Conservation (phyloP, 2,797 vertebrate genomes). For the Threskiornis aethiopicus region DNA sequence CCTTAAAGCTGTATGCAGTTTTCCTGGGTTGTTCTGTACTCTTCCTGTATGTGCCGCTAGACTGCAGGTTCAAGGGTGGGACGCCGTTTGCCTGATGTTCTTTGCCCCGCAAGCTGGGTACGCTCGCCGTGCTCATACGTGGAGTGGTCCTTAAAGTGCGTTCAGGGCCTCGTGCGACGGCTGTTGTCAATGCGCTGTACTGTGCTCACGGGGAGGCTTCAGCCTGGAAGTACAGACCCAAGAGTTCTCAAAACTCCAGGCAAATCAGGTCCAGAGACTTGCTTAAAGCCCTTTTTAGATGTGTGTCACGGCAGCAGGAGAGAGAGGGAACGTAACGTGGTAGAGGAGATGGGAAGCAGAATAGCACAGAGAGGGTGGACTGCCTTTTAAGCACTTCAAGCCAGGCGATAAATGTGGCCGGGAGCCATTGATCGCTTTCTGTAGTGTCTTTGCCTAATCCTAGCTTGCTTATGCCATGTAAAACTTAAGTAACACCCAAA, state of each 20-base stretch:
- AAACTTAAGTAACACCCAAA: neutral
- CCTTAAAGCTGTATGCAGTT: neutral
- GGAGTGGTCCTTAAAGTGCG: neutral
- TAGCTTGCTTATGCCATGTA: neutral
- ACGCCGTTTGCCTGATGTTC: neutral
- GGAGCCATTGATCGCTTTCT: neutral
- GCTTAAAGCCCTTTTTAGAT: neutral
- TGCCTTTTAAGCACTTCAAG: neutral
- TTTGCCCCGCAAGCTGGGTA: neutral
- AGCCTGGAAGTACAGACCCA: neutral
- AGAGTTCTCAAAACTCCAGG: neutral
- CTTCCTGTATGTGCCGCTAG: neutral
- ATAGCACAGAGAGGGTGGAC: neutral
- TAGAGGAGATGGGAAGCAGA: neutral
- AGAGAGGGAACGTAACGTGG: neutral
- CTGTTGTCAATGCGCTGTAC: neutral
- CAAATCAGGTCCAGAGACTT: neutral
- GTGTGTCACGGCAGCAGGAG: neutral
- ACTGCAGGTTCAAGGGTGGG: neutral
- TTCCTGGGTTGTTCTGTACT: neutral
- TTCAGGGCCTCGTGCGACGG: neutral
- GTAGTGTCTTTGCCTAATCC: neutral
- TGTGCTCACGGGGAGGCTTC: neutral
- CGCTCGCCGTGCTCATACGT: neutral
- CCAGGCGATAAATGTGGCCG: neutral